Percentiles rank a stretch among this genome's conserved stretches.
phyloP scores from a whole-genome alignment of 2,888 invertebrate species.

The Drosophila lutescens region DNA sequence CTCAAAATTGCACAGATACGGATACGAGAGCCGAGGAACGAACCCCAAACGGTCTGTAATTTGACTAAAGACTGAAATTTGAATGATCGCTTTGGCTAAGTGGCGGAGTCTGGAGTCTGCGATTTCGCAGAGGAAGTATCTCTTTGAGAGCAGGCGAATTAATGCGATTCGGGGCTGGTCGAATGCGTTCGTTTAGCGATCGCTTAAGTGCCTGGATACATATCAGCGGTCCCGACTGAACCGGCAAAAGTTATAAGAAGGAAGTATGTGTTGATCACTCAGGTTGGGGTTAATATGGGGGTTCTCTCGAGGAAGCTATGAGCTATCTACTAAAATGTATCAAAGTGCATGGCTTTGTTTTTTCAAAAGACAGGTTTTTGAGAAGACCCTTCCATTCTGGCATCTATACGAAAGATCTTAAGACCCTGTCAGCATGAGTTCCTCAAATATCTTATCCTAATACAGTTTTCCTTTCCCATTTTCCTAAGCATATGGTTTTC shows the following conservation, averaged over 20 bases:
- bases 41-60: constrained; percentile 61
- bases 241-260: constrained; percentile 2
- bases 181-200: constrained; percentile 46
- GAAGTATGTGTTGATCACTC: constrained; percentile 30
- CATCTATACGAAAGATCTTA: constrained; percentile 21
- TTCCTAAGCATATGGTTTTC: constrained; percentile 27
- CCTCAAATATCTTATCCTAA: constrained; percentile 31
- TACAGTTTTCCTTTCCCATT: constrained; percentile 27
- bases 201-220: constrained; percentile 30
- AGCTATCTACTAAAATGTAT: not conserved
- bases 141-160: constrained; percentile 21
- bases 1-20: constrained; percentile 63
- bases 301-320: not conserved
- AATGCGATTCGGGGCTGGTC: constrained; percentile 45
- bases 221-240: constrained; percentile 3
- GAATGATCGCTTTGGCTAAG: constrained; percentile 59
- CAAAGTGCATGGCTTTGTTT: not conserved
- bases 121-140: constrained; percentile 26
- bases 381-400: not conserved
- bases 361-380: not conserved
- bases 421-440: constrained; percentile 27
- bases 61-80: constrained; percentile 72
- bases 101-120: constrained; percentile 55
- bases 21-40: constrained; percentile 18
- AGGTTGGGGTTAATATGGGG: constrained; percentile 1